Conservation (phyloP, 2,113 vertebrate genomes). For the Sander vitreus region DNA sequence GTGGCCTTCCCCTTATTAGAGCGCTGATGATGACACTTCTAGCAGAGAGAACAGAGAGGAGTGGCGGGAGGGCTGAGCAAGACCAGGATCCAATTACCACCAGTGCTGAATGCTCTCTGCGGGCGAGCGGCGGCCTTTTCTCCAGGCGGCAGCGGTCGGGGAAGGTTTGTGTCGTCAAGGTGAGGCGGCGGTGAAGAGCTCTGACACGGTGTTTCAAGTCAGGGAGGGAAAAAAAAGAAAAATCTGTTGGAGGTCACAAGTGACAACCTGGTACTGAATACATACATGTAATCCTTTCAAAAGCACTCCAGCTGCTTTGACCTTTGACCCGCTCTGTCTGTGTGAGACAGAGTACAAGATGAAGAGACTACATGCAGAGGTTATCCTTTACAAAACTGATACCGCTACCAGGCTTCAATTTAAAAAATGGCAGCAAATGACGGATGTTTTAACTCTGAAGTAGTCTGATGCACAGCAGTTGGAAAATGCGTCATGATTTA, state of each 20-base stretch:
- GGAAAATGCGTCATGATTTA: too few species aligned
- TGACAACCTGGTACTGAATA: conserved; percentile 35
- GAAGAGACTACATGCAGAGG: background rate
- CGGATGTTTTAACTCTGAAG: too few species aligned
- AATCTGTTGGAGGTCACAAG: conserved; percentile 39
- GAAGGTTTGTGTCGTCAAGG: conserved; percentile 45
- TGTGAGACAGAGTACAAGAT: background rate
- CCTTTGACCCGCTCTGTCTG: conserved; percentile 23
- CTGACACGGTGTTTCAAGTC: conserved; percentile 45
- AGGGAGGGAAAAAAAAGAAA: background rate
- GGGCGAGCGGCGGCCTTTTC: conserved; percentile 33
- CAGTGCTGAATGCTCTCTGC: conserved; percentile 42
- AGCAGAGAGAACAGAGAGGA: conserved; percentile 48
- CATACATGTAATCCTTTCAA: conserved; percentile 43
- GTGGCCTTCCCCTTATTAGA: conserved; percentile 61
- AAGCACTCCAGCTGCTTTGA: conserved; percentile 24
- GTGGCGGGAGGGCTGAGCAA: conserved; percentile 10
- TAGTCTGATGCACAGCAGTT: too few species aligned
- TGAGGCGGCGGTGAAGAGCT: conserved; percentile 17
- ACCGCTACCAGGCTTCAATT: background rate
- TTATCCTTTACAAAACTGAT: background rate
- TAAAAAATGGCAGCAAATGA: too few species aligned
- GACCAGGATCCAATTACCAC: conserved; percentile 64
- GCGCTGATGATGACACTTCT: conserved; percentile 61
- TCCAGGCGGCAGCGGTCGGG: background rate